Evolutionary conservation across 2,888 invertebrate species (phyloP).

Genomic region (Ypsolopha scabrella): DNA sequence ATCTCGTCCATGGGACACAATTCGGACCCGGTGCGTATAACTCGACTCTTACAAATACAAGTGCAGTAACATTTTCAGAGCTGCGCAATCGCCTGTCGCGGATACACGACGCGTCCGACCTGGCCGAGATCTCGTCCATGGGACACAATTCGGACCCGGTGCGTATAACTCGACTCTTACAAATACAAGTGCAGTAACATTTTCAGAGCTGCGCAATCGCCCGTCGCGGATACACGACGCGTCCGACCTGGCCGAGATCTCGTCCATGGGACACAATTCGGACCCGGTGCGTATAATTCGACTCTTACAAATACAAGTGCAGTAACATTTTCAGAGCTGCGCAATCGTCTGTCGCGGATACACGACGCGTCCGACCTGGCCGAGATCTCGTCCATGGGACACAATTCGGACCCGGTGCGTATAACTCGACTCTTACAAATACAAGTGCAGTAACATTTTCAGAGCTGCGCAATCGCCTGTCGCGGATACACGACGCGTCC

Average conservation of each 20-base stretch:
- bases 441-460: conserved; percentile 37
- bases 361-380: conserved; percentile 75
- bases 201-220: conserved; percentile 72
- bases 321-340: conserved; percentile 69
- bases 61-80: conserved; percentile 62
- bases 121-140: conserved; percentile 70
- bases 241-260: conserved; percentile 72
- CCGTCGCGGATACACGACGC: conserved; percentile 74
- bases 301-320: conserved; percentile 16
- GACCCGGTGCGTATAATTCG: conserved; percentile 47
- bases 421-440: too few relatives aligned
- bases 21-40: conserved; percentile 56
- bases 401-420: conserved; percentile 64
- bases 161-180: conserved; percentile 16
- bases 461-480: conserved; percentile 74
- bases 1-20: conserved; percentile 67
- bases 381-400: conserved; percentile 69
- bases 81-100: conserved; percentile 72
- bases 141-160: conserved; percentile 67
- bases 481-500: conserved; percentile 73
- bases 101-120: conserved; percentile 74
- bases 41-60: not conserved
- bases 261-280: conserved; percentile 65
- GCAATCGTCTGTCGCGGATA: conserved; percentile 71
- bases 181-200: conserved; percentile 33